Base-by-base conservation (phyloP, 2,113 vertebrate species). In the Saguinus imperator region DNA sequence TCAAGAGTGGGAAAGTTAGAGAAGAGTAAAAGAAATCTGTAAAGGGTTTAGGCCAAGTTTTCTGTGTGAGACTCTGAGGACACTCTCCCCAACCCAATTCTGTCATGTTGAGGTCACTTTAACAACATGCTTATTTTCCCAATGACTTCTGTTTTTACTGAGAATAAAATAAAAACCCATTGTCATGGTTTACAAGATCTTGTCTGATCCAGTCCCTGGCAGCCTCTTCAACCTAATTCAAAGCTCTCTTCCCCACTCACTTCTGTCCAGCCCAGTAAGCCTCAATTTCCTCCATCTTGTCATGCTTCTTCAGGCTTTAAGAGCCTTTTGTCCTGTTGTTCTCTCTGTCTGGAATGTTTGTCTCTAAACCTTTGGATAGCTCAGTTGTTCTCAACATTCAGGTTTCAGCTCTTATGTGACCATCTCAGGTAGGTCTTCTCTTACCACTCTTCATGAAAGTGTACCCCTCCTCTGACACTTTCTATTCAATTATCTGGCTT, bases 81-180 rank as follows among this genome's bases (percentile, higher is more conserved):
- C 96, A 94, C 48, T 17, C 25, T 66, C 18, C 20, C 64, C 8
- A 3, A 6, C 35, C 35, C 43, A 82, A 52, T 92, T 96, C 94
- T 96, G 88, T 68, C 81, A 92, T 61, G 40, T 37, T 88, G 83
- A 92, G 50, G 29, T 81, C 80, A 92, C 82, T 40, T 70, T 86
- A 89, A 73, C 32, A 86, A 64, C 72, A 9, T 86, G 57, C 40
- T n/a, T 68, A 25, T 66, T 80, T 84, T 58, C 50, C 21, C 21
- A 84, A 29, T 70, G 77, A n/a, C 17, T 87, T 89, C 21, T 35
- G 50, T 83, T 96, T 89, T 20, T 48, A 76, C n/a, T 76, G 76
- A 86, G 76, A 94, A 72, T 83, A 45, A 90, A 91, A 91, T 73
- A 50, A 32, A 79, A 79, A 79, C 37, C 55, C 48, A 57, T 87